A percentile compares a stretch with the other conserved stretches of the same genome.
These are phyloP conservation scores for Rostratula benghalensis DNA, from an alignment of 2,113 vertebrate genomes.

Conservation along the genomic window DNA sequence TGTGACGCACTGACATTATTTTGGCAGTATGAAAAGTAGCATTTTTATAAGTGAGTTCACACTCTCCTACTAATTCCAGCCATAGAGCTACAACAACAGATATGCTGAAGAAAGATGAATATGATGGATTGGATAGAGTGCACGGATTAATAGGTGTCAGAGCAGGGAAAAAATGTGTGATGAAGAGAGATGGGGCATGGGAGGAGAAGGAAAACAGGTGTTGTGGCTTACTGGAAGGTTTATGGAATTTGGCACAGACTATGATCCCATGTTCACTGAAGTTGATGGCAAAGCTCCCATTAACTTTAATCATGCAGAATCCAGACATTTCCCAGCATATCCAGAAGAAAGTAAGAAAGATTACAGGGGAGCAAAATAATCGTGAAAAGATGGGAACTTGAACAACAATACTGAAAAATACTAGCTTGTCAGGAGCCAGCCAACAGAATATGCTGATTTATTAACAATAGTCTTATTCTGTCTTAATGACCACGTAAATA, in stretches of 20 bases:
- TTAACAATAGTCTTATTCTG: not conserved
- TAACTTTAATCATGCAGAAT: slow-evolving; percentile 49
- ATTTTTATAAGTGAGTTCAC: slow-evolving; percentile 28
- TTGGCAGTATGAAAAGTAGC: slow-evolving; percentile 51
- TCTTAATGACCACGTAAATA: not conserved
- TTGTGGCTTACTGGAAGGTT: slow-evolving; percentile 45
- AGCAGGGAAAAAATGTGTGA: slow-evolving; percentile 28
- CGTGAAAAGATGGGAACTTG: not conserved
- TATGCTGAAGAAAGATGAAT: slow-evolving; percentile 46
- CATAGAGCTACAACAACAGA: not conserved
- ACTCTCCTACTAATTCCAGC: slow-evolving; percentile 27
- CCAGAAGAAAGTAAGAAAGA: not conserved
- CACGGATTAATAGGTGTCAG: slow-evolving; percentile 57
- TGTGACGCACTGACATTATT: slow-evolving; percentile 39
- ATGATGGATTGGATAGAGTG: slow-evolving; percentile 32
- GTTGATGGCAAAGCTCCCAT: slow-evolving; percentile 53
- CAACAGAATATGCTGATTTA: not conserved
- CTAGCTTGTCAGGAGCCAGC: not conserved
- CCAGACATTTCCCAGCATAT: slow-evolving; percentile 37
- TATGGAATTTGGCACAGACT: slow-evolving; percentile 51
- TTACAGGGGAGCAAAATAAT: not conserved
- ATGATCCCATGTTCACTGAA: slow-evolving; percentile 1
- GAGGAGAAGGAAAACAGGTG: slow-evolving; percentile 40
- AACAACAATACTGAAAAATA: not conserved
- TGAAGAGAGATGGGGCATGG: slow-evolving; percentile 12